Evolutionary conservation across 2,113 vertebrate genomes (phyloP).

Genomic region (Nycticebus coucang): DNA sequence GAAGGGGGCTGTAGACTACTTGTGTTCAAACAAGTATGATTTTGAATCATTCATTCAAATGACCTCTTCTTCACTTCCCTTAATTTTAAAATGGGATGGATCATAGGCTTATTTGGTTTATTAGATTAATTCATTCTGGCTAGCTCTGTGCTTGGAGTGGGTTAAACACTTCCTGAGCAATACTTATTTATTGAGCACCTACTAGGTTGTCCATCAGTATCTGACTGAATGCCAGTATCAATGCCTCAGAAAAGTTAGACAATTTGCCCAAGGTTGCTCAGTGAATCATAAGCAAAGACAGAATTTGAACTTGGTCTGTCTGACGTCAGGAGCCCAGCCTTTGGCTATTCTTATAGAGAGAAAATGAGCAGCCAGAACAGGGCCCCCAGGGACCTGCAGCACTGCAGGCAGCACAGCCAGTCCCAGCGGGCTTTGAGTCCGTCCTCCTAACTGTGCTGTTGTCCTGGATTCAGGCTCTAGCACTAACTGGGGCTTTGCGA

Average conservation of each 20-base stretch:
- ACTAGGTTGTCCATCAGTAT: not conserved
- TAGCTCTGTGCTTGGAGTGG: not conserved
- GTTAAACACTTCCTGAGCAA: not conserved
- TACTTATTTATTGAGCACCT: not conserved
- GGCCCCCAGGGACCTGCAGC: not conserved
- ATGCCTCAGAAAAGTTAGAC: not conserved
- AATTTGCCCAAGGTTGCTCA: not conserved
- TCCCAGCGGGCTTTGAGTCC: not conserved
- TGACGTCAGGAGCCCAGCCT: not conserved
- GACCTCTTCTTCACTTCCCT: not conserved
- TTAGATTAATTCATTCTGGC: not conserved
- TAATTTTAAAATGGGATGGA: constrained; percentile 11
- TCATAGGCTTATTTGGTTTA: not conserved
- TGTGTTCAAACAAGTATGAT: not conserved
- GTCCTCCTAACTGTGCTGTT: not conserved
- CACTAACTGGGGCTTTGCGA: constrained; percentile 12
- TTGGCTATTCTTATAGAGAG: not conserved
- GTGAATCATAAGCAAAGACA: not conserved
- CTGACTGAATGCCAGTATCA: not conserved
- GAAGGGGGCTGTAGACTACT: not conserved
- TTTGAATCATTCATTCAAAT: not conserved
- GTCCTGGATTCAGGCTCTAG: not conserved
- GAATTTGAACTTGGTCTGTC: not conserved
- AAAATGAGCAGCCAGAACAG: not conserved
- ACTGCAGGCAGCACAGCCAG: not conserved